phyloP scores from a whole-genome alignment of 2,113 vertebrate genomes.

The Plecotus auritus region DNA sequence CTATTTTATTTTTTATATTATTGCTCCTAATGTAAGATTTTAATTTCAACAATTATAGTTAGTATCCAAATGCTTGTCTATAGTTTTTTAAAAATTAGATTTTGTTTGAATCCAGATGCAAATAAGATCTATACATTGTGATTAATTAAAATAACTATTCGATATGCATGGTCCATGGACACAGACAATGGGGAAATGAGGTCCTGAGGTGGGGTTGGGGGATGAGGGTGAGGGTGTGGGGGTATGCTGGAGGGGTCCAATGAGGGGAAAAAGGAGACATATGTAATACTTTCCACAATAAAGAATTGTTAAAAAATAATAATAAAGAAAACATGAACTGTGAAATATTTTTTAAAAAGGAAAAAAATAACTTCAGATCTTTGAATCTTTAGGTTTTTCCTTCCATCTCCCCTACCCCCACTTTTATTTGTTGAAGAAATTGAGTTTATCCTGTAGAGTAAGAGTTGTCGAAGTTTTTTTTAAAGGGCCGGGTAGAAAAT shows the following conservation, averaged over 20 bases:
- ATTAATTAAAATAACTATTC: neutral
- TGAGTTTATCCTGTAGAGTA: neutral
- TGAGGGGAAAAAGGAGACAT: no score
- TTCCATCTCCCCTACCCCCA: neutral
- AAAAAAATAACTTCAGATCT: neutral
- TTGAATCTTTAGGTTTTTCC: neutral
- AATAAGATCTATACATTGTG: neutral
- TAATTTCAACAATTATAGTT: neutral
- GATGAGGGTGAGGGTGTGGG: no score
- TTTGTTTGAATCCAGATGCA: slow-evolving; percentile 48
- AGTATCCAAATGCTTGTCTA: neutral
- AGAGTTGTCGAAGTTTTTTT: neutral
- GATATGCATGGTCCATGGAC: no score
- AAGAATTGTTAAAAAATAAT: no score
- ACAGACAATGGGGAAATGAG: no score
- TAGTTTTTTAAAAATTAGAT: neutral
- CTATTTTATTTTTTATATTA: neutral
- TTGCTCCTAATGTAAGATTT: neutral
- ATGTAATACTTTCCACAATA: no score
- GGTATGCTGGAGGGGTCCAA: no score
- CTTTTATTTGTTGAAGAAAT: slow-evolving; percentile 16
- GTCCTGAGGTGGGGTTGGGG: no score
- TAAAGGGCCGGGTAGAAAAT: neutral
- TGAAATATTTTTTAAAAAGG: no score
- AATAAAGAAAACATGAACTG: no score